These are phyloP conservation scores for Imbricaverruca yamaguchii DNA, from an alignment of 2,888 invertebrate species.

Conservation along the genomic window DNA sequence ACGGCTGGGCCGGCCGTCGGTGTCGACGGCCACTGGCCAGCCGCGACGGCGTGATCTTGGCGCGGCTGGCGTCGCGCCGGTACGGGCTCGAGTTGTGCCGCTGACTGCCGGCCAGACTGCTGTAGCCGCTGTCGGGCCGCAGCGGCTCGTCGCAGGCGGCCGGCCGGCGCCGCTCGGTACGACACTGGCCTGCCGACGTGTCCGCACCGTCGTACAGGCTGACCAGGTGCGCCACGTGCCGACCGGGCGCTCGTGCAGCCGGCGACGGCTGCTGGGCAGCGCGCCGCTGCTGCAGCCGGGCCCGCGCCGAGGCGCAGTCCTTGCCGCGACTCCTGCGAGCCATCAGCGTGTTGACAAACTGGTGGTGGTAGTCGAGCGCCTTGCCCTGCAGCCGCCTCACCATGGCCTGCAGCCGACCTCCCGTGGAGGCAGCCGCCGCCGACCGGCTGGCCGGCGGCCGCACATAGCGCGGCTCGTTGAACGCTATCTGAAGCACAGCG, in stretches of 20 bases:
- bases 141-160: not conserved
- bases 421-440: not conserved
- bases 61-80: slow-evolving; percentile 19
- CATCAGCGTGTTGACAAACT: slow-evolving; percentile 2
- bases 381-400: not conserved
- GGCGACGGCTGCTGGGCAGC: not conserved
- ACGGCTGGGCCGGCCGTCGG: not conserved
- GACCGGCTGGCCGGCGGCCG: not conserved
- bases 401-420: not conserved
- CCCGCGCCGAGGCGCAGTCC: not conserved
- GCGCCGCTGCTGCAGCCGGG: not conserved
- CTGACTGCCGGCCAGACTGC: not conserved
- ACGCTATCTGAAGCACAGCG: not conserved
- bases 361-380: not conserved
- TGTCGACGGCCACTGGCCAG: slow-evolving; percentile 22
- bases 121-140: not conserved
- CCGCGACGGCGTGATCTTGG: slow-evolving; percentile 27
- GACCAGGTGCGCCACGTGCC: not conserved
- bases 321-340: not conserved
- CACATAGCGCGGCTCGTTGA: not conserved
- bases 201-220: not conserved
- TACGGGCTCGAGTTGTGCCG: not conserved
- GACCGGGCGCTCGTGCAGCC: not conserved
- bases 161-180: not conserved
- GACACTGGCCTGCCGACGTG: too few species aligned